Conservation (phyloP, 2,888 invertebrate species). For the Rotaria socialis region DNA sequence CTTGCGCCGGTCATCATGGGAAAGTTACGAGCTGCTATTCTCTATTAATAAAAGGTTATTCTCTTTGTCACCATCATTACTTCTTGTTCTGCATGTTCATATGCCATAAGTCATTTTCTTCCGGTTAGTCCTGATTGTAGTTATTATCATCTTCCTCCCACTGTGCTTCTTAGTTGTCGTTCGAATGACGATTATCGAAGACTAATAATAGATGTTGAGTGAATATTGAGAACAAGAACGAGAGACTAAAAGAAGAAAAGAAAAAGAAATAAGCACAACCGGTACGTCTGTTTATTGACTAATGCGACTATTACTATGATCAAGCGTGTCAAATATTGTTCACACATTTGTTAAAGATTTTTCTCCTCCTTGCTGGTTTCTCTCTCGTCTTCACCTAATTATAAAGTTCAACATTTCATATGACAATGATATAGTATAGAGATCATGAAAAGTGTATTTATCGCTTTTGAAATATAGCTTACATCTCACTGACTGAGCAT, state of each 20-base stretch:
- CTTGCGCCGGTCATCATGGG: slow-evolving; percentile 4
- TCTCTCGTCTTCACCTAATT: neutral
- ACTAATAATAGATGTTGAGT: neutral
- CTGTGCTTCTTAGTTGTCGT: neutral
- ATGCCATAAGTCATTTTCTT: slow-evolving; percentile 5
- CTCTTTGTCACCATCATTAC: neutral
- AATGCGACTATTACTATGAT: neutral
- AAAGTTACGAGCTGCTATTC: slow-evolving; percentile 21
- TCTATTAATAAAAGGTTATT: neutral
- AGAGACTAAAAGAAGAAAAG: neutral
- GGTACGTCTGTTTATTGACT: neutral
- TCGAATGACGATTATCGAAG: neutral
- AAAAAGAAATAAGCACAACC: neutral
- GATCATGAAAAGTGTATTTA: neutral
- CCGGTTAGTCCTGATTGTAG: slow-evolving; percentile 6
- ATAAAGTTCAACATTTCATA: neutral
- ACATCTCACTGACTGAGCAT: neutral
- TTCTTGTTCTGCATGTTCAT: neutral
- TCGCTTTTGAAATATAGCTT: neutral
- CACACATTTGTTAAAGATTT: neutral
- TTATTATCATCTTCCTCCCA: neutral
- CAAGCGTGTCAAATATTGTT: neutral
- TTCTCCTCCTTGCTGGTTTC: neutral
- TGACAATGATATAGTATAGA: neutral
- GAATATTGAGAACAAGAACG: neutral